Evolutionary conservation across 2,113 vertebrate genomes (phyloP).

Genomic region (Cygnus atratus): DNA sequence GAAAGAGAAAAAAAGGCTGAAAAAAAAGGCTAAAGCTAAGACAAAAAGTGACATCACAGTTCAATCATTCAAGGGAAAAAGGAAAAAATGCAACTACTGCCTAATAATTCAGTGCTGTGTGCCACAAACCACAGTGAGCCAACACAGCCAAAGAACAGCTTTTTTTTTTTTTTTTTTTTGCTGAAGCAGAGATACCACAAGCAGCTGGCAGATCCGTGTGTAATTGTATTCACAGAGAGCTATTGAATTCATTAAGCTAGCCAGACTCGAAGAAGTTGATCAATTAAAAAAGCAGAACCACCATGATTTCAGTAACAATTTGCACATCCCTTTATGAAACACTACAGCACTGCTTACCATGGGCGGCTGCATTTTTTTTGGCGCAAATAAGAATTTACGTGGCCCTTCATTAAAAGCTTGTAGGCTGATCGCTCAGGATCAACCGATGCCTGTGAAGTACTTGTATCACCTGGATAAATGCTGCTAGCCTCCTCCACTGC

Average conservation of each 20-base stretch:
- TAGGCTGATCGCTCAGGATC: neutral
- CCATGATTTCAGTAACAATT: neutral
- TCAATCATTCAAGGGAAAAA: slow-evolving; percentile 71
- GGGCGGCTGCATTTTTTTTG: neutral
- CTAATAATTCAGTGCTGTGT: slow-evolving; percentile 65
- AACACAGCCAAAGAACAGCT: slow-evolving; percentile 59
- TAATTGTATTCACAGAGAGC: slow-evolving; percentile 74
- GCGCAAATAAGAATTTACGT: neutral
- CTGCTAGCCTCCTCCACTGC: neutral
- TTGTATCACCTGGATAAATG: neutral
- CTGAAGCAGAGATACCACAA: slow-evolving; percentile 76
- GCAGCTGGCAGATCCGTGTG: slow-evolving; percentile 71
- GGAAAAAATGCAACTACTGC: slow-evolving; percentile 67
- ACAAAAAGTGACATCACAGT: slow-evolving; percentile 78
- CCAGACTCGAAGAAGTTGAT: slow-evolving; percentile 10
- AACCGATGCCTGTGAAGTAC: neutral
- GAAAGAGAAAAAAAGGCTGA: slow-evolving; percentile 11
- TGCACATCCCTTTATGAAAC: neutral
- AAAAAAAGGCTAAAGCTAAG: slow-evolving; percentile 62
- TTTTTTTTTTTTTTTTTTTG: slow-evolving; percentile 18
- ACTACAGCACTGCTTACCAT: neutral
- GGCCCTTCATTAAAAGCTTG: neutral
- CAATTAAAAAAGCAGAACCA: slow-evolving; percentile 34
- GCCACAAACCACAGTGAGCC: slow-evolving; percentile 73
- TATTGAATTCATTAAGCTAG: slow-evolving; percentile 43